Percentiles rank a stretch among this genome's conserved stretches.
These are phyloP conservation scores for Bungarus multicinctus DNA, from an alignment of 2,113 vertebrate genomes.

Conservation along the genomic window DNA sequence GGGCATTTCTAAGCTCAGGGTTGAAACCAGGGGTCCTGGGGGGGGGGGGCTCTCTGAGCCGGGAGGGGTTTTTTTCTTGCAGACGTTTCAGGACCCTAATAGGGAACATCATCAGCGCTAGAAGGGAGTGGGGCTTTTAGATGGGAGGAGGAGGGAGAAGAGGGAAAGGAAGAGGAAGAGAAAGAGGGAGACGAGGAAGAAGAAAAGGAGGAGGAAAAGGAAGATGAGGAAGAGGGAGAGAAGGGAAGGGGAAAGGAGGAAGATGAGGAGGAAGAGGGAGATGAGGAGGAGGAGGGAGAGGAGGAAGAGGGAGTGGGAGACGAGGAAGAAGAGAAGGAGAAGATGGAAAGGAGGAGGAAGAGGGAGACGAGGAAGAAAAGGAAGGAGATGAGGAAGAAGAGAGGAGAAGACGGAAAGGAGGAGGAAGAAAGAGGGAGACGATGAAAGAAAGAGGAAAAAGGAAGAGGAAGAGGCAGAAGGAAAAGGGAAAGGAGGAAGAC, in stretches of 20 bases:
- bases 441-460: too few species aligned
- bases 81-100: not conserved
- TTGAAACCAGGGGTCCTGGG: too few species aligned
- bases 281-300: rapidly evolving
- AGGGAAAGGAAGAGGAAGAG: too few species aligned
- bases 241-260: rapidly evolving
- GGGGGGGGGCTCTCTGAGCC: not conserved
- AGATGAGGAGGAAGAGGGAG: too few species aligned
- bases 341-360: rapidly evolving
- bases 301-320: too few species aligned
- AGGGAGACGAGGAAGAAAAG: rapidly evolving
- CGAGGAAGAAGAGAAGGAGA: rapidly evolving
- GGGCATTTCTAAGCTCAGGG: not conserved
- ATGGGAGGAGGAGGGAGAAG: too few species aligned
- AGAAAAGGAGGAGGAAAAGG: rapidly evolving
- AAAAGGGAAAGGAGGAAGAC: rapidly evolving
- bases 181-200: too few species aligned
- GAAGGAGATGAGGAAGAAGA: rapidly evolving
- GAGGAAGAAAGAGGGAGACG: too few species aligned
- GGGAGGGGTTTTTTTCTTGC: too few species aligned
- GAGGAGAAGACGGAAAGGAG: rapidly evolving
- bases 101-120: not conserved
- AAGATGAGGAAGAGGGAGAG: rapidly evolving
- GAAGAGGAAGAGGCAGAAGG: rapidly evolving
- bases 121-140: too few species aligned